Base-by-base conservation (phyloP, 2,797 vertebrate genomes). In the Brachymystax lenok region DNA sequence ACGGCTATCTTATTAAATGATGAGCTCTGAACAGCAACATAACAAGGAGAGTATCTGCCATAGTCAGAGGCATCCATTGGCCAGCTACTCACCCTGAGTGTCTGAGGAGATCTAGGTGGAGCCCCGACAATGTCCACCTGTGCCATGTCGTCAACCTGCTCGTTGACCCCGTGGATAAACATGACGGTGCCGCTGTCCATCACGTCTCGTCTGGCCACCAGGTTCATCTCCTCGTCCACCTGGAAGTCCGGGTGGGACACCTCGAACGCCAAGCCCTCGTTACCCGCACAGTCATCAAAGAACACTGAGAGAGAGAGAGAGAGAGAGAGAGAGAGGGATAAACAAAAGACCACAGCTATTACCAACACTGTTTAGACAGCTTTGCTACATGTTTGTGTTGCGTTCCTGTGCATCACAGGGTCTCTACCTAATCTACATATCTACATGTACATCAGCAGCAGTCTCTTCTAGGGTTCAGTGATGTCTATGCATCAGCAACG, bases 221-320 rank as follows among this genome's bases (percentile, higher is more conserved):
- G 88, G 64, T 92, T 92, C 72, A 96, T 93, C 0, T 97, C 90
- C 0, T 59, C 74, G 14, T 97, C 95, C 91, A 99, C 96, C 21
- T 79, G 85, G 82, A 99, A 98, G 89, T 91, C 88, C 5, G 96
- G 95, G 78, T 96, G 95, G 4, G 98, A 98, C 83, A 97, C 96
- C 73, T 96, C 92, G 27, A 98, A 99, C 69, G 87, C 92, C 84
- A 97, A 87, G 1, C 92, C 92, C 74, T 94, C 83, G 35, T 98
- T 99, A 24, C 96, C 97, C 16, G 92, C 91, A 83, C 98, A 99
- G 92, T 99, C 98, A 40, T 96, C 95, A 82, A 99, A 99, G 86
- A 92, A 89, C 85, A 99, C 98, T 99, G 91, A 12, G 40, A 35
- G 40, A 46, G 40, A 46, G 40, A 46, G 35, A 35, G 6, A 35